Percentiles rank a stretch among this genome's conserved stretches.
These are phyloP conservation scores for Theretra japonica DNA, from an alignment of 2,888 invertebrate genomes.

Conservation along the genomic window DNA sequence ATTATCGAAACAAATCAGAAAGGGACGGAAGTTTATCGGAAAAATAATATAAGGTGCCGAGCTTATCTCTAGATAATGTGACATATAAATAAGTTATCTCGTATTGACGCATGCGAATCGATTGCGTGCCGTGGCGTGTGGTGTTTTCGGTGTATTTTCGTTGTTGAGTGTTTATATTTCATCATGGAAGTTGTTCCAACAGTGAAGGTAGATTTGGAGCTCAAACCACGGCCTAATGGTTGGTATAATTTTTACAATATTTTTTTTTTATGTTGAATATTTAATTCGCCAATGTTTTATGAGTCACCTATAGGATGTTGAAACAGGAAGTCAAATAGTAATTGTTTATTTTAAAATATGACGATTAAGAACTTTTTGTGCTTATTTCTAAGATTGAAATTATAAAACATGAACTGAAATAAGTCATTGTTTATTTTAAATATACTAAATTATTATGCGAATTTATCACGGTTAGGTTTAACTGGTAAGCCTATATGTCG, in stretches of 20 bases:
- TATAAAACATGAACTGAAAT: no score
- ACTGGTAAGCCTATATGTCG: no score
- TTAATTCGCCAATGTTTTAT: background rate
- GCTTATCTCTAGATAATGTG: constrained; percentile 52
- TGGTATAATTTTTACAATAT: background rate
- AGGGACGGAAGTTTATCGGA: constrained; percentile 18
- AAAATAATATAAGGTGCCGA: background rate
- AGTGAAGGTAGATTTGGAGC: constrained; percentile 53
- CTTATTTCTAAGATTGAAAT: no score
- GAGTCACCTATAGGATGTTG: background rate
- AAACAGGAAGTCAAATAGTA: background rate
- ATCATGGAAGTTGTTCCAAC: constrained; percentile 51
- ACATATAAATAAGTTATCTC: constrained; percentile 62
- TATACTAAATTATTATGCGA: no score
- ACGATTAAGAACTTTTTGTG: no score
- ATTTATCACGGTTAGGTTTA: no score
- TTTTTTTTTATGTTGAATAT: background rate
- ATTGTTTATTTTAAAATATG: no score
- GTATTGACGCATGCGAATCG: constrained; percentile 70
- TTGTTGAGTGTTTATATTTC: constrained; percentile 8
- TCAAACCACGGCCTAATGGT: constrained; percentile 57
- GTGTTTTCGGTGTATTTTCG: constrained; percentile 1
- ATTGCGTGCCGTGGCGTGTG: constrained; percentile 1
- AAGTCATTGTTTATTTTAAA: no score
- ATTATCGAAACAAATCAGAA: constrained; percentile 9